Base-by-base conservation (phyloP, 2,113 vertebrate genomes). In the Corvus cornix region DNA sequence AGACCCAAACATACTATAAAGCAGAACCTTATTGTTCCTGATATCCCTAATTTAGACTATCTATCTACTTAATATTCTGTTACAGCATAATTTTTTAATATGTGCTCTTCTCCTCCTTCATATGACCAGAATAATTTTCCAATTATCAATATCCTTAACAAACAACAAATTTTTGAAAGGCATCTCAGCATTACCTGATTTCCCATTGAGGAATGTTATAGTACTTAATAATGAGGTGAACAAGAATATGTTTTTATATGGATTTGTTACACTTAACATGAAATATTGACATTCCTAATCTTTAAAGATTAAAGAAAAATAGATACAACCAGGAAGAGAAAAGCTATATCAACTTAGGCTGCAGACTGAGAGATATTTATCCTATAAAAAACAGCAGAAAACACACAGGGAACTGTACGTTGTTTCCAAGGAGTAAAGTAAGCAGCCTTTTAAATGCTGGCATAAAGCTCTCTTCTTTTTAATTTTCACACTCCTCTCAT, bases 401-500 rank as follows among this genome's bases (percentile, higher is more conserved):
- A 46, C 66, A 59, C 16, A 51, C 33, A 48, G 63, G 52, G 78
- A 92, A 9, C 56, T 56, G 64, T 31, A 44, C 8, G 5, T 44
- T 73, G 58, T 55, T 96, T 95, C 79, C 58, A 72, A 52, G 31
- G 48, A 18, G 27, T 59, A 72, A 92, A 75, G 44, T 28, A 90
- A 94, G 70, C 75, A 95, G 75, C 67, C 92, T 30, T 56, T 90
- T 9, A 79, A 83, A 85, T 76, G 49, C 58, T 92, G 89, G 60
- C 87, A 86, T 37, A 81, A 51, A 93, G 33, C 10, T 70, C 49
- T 88, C 49, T 75, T 58, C 68, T 80, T 89, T 89, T 84, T 70
- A 28, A 67, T 94, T 96, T 95, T 95, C 89, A 93, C 93, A 90
- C 95, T 92, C 86, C 53, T 90, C 83, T 86, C 86, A 90, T 93